Evolutionary conservation across 2,797 vertebrate genomes (phyloP), one percentile per base, ranked within the genome.

Genomic region (Semaprochilodus insignis): DNA sequence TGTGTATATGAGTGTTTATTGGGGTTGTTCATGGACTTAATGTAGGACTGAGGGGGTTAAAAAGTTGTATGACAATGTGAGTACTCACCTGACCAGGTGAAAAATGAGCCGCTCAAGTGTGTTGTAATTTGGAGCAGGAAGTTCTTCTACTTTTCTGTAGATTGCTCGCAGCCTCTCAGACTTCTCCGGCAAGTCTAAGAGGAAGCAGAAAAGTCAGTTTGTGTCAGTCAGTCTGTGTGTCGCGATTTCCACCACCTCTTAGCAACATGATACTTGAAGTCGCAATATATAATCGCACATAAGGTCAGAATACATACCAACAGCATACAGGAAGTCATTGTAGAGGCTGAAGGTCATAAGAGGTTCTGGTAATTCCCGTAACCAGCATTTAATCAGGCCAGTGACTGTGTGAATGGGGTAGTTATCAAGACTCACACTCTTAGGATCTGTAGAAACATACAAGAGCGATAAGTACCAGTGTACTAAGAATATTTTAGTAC

Each of bases 301-400:
- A 6, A n/a, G 5, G 62, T 13, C 14, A 65, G n/a, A 62, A 51
- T 69, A 91, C 96, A 92, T 84, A 99, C 98, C 98, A 0, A 94
- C 96, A 0, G 97, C 97, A 21, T 93, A 96, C 73, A 99, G 95
- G 85, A 99, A 99, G 88, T 99, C 97, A 0, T 85, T 93, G 82
- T 99, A 99, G 80, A 97, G 97, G 0, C 95, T 93, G 3, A 95
- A 98, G 1, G 98, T 98, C 97, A 99, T 97, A 4, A 99, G 95
- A 0, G 98, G 98, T 36, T 98, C 97, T 0, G 98, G 97, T 62
- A 99, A 89, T 71, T 99, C 98, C 74, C 98, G 89, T 4, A 99
- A 94, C 98, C 98, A 99, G 59, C 96, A 95, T 84, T 99, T 99
- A 16, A 99, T 91, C 74, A 99, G 94, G 0, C 98, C 97, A 0